Conservation (phyloP, 2,113 vertebrate species). For the Cacatua alba region DNA sequence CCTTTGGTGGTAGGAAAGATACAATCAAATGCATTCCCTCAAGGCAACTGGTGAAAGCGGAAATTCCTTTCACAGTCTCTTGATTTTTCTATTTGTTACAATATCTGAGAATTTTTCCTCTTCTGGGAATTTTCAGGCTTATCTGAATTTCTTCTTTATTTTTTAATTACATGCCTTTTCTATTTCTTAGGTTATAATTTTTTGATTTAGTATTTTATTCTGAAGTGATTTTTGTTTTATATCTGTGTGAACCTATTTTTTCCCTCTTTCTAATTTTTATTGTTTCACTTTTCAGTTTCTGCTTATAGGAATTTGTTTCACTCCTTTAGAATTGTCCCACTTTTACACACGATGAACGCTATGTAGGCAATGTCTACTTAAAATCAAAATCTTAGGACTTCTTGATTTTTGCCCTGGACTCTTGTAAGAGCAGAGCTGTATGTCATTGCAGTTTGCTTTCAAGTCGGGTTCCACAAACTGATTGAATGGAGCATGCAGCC, state of each 20-base stretch:
- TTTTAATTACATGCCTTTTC: neutral
- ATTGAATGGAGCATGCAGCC: neutral
- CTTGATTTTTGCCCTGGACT: neutral
- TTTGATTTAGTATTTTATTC: neutral
- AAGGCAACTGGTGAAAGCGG: neutral
- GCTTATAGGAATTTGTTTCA: neutral
- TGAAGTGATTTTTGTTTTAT: neutral
- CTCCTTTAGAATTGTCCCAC: neutral
- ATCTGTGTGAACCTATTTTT: neutral
- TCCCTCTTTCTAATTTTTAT: neutral
- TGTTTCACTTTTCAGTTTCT: neutral
- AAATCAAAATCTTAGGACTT: neutral
- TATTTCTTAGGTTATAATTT: neutral
- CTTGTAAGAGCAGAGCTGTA: neutral
- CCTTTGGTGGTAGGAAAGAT: neutral
- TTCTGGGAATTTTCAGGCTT: neutral
- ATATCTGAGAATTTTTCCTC: neutral
- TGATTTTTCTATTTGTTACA: neutral
- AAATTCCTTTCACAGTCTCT: neutral
- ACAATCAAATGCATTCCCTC: neutral
- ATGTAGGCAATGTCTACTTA: neutral
- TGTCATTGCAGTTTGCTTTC: neutral
- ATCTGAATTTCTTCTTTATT: neutral
- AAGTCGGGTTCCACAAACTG: neutral
- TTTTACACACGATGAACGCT: neutral